Conservation (phyloP, 2,888 invertebrate genomes). For the Ctenicera cuprea region DNA sequence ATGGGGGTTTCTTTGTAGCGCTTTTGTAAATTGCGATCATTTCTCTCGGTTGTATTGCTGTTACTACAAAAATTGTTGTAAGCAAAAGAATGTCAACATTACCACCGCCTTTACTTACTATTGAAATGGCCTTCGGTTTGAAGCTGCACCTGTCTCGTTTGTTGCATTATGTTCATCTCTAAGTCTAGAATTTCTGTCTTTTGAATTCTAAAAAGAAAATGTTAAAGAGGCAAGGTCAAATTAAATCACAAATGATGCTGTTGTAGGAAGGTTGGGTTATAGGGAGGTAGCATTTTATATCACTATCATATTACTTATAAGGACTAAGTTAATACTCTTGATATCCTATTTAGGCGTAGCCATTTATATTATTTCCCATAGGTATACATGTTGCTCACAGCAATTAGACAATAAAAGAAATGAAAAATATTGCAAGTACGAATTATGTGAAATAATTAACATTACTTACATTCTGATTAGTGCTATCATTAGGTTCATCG, state of each 20-base stretch:
- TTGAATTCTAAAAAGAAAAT: constrained; percentile 62
- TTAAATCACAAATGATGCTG: background rate
- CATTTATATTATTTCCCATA: too few species aligned
- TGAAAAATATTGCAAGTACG: constrained; percentile 4
- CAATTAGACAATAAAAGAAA: background rate
- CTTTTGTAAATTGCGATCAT: constrained; percentile 67
- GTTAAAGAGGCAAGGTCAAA: background rate
- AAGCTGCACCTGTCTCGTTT: constrained; percentile 54
- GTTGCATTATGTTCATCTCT: constrained; percentile 66
- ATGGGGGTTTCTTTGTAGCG: constrained; percentile 67
- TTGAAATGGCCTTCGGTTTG: constrained; percentile 57
- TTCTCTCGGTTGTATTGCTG: constrained; percentile 64
- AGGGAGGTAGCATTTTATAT: background rate
- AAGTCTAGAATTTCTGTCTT: constrained; percentile 66
- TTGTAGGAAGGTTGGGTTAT: constrained; percentile 4
- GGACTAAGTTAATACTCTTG: too few species aligned
- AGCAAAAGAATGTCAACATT: background rate
- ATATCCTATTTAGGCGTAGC: too few species aligned
- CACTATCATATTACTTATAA: too few species aligned
- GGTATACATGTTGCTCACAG: background rate
- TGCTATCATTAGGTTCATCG: constrained; percentile 68
- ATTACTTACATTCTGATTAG: constrained; percentile 67
- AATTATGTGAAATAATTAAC: background rate
- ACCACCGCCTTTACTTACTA: constrained; percentile 39
- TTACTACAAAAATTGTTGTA: constrained; percentile 43